Percentiles rank a stretch among this genome's conserved stretches.
These are phyloP conservation scores for Neuroterus valhalla DNA, from an alignment of 1,140 invertebrate species.

Conservation along the genomic window DNA sequence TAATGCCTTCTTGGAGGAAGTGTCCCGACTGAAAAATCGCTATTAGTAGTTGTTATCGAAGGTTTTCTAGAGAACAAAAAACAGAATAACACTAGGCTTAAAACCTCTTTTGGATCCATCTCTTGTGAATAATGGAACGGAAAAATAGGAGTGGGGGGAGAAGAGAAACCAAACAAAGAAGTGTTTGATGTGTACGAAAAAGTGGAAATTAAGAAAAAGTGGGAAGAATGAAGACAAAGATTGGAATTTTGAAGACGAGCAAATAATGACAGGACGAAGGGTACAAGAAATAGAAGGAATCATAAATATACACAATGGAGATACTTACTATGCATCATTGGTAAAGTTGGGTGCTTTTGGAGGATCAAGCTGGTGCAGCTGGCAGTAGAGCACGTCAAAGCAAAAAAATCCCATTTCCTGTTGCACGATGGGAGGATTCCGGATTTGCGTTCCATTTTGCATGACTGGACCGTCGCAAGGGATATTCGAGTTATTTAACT, in stretches of 20 bases:
- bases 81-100: no score
- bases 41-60: no score
- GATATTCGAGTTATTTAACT: conserved; percentile 84
- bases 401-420: conserved; percentile 99
- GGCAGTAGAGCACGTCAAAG: conserved; percentile 96
- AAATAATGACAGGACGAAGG: conserved; percentile 13
- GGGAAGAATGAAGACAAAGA: no score
- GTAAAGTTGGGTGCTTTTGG: conserved; percentile 93
- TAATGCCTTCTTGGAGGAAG: no score
- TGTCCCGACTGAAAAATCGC: no score
- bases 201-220: neutral
- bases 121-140: neutral
- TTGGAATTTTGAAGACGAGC: neutral
- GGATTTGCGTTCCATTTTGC: conserved; percentile 63
- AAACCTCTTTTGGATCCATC: no score
- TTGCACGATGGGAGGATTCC: conserved; percentile 82
- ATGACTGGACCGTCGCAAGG: conserved; percentile 73
- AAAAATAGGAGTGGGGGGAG: neutral
- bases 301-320: neutral
- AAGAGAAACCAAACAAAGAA: neutral
- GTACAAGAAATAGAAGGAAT: neutral
- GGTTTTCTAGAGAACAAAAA: no score
- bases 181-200: neutral
- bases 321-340: conserved; percentile 95
- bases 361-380: conserved; percentile 93